A percentile compares a stretch with the other conserved stretches of the same genome.
Conservation (phyloP, 1,140 invertebrate genomes). For the Drosophila jambulina region DNA sequence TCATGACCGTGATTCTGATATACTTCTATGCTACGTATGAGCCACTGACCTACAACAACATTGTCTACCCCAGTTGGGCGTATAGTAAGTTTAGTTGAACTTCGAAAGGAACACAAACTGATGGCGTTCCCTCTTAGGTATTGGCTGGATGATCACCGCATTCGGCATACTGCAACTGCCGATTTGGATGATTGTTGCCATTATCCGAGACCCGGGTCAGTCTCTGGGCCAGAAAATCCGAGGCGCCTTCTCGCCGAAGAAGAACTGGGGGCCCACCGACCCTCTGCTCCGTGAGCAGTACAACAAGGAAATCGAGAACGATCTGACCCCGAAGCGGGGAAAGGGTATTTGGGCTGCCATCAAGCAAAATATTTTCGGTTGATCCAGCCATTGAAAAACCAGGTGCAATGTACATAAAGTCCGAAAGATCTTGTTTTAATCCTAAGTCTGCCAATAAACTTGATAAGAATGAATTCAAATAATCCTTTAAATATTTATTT, state of each 20-base stretch:
- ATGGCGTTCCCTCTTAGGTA: slow-evolving; percentile 60
- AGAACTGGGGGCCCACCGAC: slow-evolving; percentile 87
- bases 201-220: slow-evolving; percentile 83
- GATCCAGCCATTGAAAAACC: neutral
- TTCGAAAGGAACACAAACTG: neutral
- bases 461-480: slow-evolving; percentile 20
- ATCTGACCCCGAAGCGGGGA: slow-evolving; percentile 50
- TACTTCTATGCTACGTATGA: slow-evolving; percentile 88
- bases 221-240: slow-evolving; percentile 85
- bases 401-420: slow-evolving; percentile 17
- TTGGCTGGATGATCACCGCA: slow-evolving; percentile 87
- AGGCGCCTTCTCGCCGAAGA: slow-evolving; percentile 85
- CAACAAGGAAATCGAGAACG: slow-evolving; percentile 72
- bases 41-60: slow-evolving; percentile 86
- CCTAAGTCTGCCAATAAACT: slow-evolving; percentile 68
- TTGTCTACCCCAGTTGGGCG: slow-evolving; percentile 85
- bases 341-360: slow-evolving; percentile 69
- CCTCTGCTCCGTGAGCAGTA: slow-evolving; percentile 76
- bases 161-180: slow-evolving; percentile 87
- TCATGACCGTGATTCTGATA: slow-evolving; percentile 89
- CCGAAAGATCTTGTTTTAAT: slow-evolving; percentile 27
- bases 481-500: neutral
- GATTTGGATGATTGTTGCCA: slow-evolving; percentile 86
- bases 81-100: slow-evolving; percentile 78
- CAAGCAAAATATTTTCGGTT: slow-evolving; percentile 74